phyloP scores from a whole-genome alignment of 2,113 vertebrate genomes.

The Trogon surrucura region DNA sequence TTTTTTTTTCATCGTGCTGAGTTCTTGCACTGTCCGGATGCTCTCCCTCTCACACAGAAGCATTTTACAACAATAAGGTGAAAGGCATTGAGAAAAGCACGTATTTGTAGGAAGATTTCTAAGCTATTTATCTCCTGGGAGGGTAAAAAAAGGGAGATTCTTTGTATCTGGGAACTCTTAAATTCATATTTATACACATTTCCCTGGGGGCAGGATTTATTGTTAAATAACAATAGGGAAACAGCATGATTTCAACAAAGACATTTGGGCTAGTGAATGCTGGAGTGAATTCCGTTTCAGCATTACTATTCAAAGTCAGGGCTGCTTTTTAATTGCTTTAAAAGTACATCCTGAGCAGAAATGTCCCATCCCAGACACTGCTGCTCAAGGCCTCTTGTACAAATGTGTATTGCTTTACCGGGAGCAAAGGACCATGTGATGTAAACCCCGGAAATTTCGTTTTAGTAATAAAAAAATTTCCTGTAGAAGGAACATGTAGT shows the following conservation, averaged over 20 bases:
- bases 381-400: neutral
- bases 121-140: neutral
- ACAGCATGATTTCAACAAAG: slow-evolving; percentile 46
- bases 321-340: slow-evolving; percentile 21
- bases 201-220: slow-evolving; percentile 56
- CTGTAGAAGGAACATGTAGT: neutral
- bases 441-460: neutral
- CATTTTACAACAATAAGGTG: neutral
- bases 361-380: neutral
- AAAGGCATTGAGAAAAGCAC: neutral
- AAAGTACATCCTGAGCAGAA: slow-evolving; percentile 54
- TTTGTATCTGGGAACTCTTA: slow-evolving; percentile 68
- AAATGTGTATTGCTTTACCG: neutral
- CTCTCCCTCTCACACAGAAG: neutral
- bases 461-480: neutral
- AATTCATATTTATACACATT: slow-evolving; percentile 53
- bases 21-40: neutral
- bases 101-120: neutral
- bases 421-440: fast-evolving
- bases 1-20: fast-evolving
- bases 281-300: slow-evolving; percentile 15
- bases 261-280: slow-evolving; percentile 52
- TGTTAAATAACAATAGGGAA: slow-evolving; percentile 64
- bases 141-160: slow-evolving; percentile 48
- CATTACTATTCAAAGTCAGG: neutral